phyloP scores from a whole-genome alignment of 2,113 vertebrate species.

The Catharus minimus region DNA sequence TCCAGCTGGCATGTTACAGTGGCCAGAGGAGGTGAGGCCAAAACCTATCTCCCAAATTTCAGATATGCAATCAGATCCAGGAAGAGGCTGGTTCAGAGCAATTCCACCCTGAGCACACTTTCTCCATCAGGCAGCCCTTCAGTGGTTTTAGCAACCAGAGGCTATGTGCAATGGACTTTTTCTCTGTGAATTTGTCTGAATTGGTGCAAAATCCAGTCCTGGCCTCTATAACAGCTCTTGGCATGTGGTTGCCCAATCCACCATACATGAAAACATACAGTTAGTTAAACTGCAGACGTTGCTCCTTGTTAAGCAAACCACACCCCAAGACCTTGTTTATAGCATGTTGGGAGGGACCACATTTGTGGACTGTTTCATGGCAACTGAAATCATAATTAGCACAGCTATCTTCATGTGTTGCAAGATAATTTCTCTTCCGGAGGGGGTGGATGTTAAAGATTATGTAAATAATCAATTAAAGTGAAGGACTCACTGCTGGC shows the following conservation, averaged over 20 bases:
- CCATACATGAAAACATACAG: accelerated
- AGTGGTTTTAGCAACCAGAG: background rate
- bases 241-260: background rate
- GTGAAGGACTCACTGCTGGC: background rate
- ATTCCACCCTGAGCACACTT: background rate
- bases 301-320: background rate
- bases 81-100: background rate
- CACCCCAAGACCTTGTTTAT: slow-evolving; percentile 15
- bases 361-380: slow-evolving; percentile 24
- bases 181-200: background rate
- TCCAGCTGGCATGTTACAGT: background rate
- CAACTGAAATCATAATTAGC: slow-evolving; percentile 41
- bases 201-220: background rate
- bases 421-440: slow-evolving; percentile 7
- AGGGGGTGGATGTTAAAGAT: background rate
- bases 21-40: background rate
- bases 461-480: slow-evolving; percentile 31
- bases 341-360: background rate
- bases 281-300: background rate
- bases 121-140: background rate
- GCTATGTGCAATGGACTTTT: background rate
- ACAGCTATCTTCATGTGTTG: slow-evolving; percentile 9
- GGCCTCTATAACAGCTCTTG: background rate
- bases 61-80: background rate
- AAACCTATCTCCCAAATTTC: background rate